Conservation (phyloP, 2,113 vertebrate genomes). For the Carlito syrichta region DNA sequence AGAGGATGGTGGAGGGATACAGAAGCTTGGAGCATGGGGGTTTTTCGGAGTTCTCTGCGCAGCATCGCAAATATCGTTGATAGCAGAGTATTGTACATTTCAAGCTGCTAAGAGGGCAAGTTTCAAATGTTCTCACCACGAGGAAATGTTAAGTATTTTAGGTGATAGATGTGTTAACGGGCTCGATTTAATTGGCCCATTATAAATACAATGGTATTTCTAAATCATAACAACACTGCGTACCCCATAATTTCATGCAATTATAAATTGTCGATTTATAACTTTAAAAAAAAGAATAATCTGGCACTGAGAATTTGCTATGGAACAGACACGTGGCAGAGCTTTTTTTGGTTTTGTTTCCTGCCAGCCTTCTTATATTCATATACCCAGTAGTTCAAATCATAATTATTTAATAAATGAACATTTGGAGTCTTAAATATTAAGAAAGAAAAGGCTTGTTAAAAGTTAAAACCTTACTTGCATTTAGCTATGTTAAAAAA, state of each 20-base stretch:
- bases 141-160: not conserved
- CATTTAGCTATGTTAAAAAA: slow-evolving; percentile 67
- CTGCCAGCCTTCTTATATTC: slow-evolving; percentile 16
- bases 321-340: not conserved
- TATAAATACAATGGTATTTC: not conserved
- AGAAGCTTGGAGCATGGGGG: not conserved
- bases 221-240: not conserved
- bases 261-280: not conserved
- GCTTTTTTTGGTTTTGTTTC: not conserved
- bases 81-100: not conserved
- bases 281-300: not conserved
- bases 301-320: not conserved
- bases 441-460: slow-evolving; percentile 68
- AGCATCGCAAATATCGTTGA: not conserved
- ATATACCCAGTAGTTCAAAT: slow-evolving; percentile 49
- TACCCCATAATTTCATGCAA: not conserved
- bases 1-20: not conserved
- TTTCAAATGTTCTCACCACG: not conserved
- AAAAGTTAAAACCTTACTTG: slow-evolving; percentile 75
- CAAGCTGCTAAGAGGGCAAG: not conserved
- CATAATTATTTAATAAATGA: slow-evolving; percentile 74
- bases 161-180: not conserved
- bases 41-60: not conserved
- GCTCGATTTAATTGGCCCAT: not conserved
- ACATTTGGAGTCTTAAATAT: slow-evolving; percentile 70